Conservation (phyloP, 2,113 vertebrate species). For the Stegastes partitus region DNA sequence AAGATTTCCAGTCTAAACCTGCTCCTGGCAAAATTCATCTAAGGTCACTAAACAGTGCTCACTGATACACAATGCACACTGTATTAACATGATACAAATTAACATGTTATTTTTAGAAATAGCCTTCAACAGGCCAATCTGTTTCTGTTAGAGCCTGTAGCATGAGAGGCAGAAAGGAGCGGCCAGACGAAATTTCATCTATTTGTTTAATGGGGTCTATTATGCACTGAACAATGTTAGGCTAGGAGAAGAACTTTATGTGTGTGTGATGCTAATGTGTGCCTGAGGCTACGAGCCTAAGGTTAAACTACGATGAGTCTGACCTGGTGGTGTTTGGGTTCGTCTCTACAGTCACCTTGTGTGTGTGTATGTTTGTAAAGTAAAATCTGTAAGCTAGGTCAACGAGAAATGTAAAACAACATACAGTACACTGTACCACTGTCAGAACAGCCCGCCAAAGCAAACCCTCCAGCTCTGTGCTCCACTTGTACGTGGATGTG, state of each 20-base stretch:
- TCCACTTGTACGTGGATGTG: not conserved
- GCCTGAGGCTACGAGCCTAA: not conserved
- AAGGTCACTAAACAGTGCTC: not conserved
- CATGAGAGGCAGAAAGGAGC: not conserved
- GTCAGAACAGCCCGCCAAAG: not conserved
- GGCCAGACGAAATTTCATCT: not conserved
- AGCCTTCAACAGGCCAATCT: not conserved
- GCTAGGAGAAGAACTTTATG: not conserved
- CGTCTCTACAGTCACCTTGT: not conserved
- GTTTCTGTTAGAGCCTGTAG: not conserved
- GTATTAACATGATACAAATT: not conserved
- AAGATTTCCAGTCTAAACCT: not conserved
- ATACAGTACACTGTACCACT: not conserved
- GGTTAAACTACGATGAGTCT: conserved; percentile 13
- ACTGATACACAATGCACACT: not conserved
- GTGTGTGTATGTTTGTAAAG: not conserved
- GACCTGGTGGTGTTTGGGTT: conserved; percentile 34
- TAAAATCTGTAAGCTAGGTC: not conserved
- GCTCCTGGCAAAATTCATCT: not conserved
- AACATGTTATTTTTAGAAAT: not conserved
- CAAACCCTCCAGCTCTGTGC: not conserved
- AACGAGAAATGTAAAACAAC: conserved; percentile 3
- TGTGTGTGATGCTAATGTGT: conserved; percentile 17
- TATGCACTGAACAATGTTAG: too few relatives aligned
- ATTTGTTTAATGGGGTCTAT: not conserved